Evolutionary conservation across 2,888 invertebrate species (phyloP), one percentile per base, ranked within the genome.

Genomic region (Cataglyphis livida): DNA sequence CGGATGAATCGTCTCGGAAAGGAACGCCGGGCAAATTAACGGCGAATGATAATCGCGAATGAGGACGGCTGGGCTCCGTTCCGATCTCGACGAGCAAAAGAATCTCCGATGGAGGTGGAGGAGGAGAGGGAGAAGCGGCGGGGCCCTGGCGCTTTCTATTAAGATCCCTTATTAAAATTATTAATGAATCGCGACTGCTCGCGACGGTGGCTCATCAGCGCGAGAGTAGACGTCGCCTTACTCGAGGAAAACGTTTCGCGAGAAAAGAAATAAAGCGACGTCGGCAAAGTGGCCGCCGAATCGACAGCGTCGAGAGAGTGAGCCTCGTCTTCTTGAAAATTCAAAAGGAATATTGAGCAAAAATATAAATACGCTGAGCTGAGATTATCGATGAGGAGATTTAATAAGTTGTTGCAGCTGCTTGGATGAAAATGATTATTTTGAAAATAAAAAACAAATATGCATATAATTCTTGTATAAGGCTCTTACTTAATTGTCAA

Each of bases 111-210:
- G 59, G 70, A 64, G 32, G 48, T 9, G 59, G 70, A 64, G 25
- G 48, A 28, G 62, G 38, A 76, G 70, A 54, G 38, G 54, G 15
- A 18, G 21, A 25, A 25, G 21, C 21, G 66, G 38, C 35, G 65
- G 38, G 12, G 15, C 28, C 38, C 51, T n/a, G 64, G 51, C 28
- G 71, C 62, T 57, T 71, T 62, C 75, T 68, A 78, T 84, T 78
- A 82, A 82, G 85, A 71, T 79, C 82, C 79, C 79, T 85, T 86
- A 85, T 85, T 85, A 82, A 86, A 86, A 83, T 85, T 86, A 86
- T 86, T 84, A 86, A 86, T 85, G 86, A 86, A 78, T 78, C 75
- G 84, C 85, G 81, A 85, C 61, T 82, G 66, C 76, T 82, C 68
- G 78, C 64, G 66, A 75, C 28, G 76, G 61, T 61, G 51, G 78